Evolutionary conservation across 2,113 vertebrate genomes (phyloP).

Genomic region (Phaethon lepturus): DNA sequence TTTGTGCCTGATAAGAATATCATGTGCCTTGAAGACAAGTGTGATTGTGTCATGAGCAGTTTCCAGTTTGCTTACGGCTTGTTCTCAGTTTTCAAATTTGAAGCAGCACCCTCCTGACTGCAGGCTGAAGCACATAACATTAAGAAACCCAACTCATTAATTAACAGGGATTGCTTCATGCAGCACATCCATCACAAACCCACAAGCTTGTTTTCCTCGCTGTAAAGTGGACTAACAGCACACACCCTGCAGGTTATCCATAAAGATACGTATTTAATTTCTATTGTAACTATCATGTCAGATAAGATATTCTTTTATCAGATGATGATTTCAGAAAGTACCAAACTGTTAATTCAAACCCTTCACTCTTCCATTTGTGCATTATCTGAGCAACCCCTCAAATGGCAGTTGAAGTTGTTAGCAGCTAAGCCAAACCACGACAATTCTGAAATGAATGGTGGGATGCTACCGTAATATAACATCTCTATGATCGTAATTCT

Average conservation of each 20-base stretch:
- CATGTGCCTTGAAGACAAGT: background rate
- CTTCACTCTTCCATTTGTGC: background rate
- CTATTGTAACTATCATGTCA: background rate
- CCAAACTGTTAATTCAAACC: background rate
- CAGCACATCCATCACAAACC: slow-evolving; percentile 39
- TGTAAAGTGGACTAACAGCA: slow-evolving; percentile 17
- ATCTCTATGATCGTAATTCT: background rate
- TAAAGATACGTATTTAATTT: background rate
- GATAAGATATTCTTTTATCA: background rate
- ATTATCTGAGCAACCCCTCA: background rate
- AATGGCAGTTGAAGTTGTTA: background rate
- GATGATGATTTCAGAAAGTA: background rate
- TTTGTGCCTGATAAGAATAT: background rate
- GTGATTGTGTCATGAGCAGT: background rate
- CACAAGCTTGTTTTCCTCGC: slow-evolving; percentile 32
- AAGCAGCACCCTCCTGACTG: background rate
- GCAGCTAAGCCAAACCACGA: background rate
- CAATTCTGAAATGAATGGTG: background rate
- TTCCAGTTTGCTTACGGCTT: background rate
- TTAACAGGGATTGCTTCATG: slow-evolving; percentile 4
- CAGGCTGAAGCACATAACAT: background rate
- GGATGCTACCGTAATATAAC: background rate
- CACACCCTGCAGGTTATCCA: slow-evolving; percentile 31
- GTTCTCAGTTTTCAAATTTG: background rate
- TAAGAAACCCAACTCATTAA: slow-evolving; percentile 50